A percentile compares a stretch with the other conserved stretches of the same genome.
These are phyloP conservation scores for Nanorana parkeri DNA, from an alignment of 2,113 vertebrate genomes.

Conservation along the genomic window DNA sequence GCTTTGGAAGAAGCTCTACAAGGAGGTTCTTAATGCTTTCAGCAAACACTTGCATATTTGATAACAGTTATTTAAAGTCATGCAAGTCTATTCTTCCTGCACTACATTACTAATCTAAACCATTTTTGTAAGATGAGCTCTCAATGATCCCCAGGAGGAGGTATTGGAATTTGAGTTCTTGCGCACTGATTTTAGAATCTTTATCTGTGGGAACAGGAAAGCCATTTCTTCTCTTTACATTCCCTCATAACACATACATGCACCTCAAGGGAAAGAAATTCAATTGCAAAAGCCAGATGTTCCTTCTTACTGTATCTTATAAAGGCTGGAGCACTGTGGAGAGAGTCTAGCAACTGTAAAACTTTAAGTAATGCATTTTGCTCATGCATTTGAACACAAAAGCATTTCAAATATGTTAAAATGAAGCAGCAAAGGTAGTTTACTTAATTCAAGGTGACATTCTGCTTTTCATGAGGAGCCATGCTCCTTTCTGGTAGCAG, in stretches of 20 bases:
- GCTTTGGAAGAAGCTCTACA: slow-evolving; percentile 47
- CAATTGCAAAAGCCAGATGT: slow-evolving; percentile 52
- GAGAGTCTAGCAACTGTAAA: slow-evolving; percentile 52
- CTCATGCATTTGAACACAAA: slow-evolving; percentile 54
- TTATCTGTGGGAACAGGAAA: slow-evolving; percentile 42
- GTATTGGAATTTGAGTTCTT: slow-evolving; percentile 34
- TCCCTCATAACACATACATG: slow-evolving; percentile 55
- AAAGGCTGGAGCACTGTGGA: slow-evolving; percentile 49
- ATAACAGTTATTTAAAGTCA: slow-evolving; percentile 43
- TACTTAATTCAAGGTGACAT: not conserved
- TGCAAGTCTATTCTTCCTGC: slow-evolving; percentile 41
- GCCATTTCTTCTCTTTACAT: slow-evolving; percentile 54
- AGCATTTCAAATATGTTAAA: slow-evolving; percentile 37
- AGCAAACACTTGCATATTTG: slow-evolving; percentile 63
- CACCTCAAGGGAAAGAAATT: slow-evolving; percentile 58
- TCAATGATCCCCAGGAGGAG: slow-evolving; percentile 58
- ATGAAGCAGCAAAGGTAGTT: slow-evolving; percentile 4
- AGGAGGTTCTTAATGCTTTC: slow-evolving; percentile 61
- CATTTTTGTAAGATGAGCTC: slow-evolving; percentile 55
- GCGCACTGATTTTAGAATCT: slow-evolving; percentile 54
- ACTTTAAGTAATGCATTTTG: slow-evolving; percentile 47
- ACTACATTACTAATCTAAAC: slow-evolving; percentile 35
- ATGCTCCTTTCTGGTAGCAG: not conserved
- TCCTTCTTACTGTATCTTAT: slow-evolving; percentile 57
- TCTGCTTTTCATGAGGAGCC: not conserved